phyloP scores from a whole-genome alignment of 35 echinoderm and acorn worm genomes.

The Stichopus chloronotus region DNA sequence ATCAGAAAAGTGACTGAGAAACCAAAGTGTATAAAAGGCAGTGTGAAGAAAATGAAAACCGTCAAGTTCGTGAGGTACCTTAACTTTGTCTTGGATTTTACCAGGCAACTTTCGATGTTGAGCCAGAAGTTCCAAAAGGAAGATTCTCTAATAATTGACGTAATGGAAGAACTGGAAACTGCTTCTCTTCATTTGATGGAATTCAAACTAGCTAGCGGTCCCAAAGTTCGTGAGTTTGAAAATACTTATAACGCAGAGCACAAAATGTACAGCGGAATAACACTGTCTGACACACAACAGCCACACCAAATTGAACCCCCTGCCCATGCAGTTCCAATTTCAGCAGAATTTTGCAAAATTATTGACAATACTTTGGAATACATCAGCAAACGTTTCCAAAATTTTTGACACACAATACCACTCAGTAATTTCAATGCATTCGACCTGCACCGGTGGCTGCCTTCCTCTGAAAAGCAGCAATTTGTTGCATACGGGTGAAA shows the following conservation, averaged over 20 bases:
- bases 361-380: neutral
- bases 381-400: neutral
- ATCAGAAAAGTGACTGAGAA: neutral
- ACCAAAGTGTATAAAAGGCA: neutral
- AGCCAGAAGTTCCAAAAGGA: conserved; percentile 36
- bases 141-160: neutral
- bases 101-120: conserved; percentile 4
- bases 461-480: neutral
- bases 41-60: neutral
- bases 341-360: neutral
- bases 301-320: neutral
- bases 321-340: neutral
- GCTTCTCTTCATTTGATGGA: neutral
- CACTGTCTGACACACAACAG: neutral
- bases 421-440: neutral
- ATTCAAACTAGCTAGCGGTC: neutral
- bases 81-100: neutral
- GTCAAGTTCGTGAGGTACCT: neutral
- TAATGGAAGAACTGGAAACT: conserved; percentile 17
- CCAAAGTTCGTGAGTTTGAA: neutral
- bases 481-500: neutral
- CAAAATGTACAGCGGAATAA: neutral
- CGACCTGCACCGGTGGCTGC: neutral
- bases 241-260: neutral
- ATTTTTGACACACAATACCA: neutral